These are phyloP conservation scores for Trinectes maculatus DNA, from an alignment of 2,113 vertebrate genomes.

Conservation along the genomic window DNA sequence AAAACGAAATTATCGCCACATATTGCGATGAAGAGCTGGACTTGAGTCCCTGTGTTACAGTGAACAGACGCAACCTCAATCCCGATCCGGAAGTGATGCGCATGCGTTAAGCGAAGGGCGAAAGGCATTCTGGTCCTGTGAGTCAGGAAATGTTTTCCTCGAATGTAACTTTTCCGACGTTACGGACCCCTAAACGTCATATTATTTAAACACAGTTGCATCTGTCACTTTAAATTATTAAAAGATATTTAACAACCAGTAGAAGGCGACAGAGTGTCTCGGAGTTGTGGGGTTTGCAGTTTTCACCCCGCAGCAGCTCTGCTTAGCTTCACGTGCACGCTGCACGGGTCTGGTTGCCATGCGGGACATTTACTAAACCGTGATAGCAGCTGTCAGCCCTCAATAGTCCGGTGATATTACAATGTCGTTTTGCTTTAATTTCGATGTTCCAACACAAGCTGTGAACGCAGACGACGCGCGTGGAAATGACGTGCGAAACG, in stretches of 20 bases:
- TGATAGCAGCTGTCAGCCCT: background rate
- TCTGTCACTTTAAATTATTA: accelerated
- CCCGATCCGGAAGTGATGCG: constrained; percentile 33
- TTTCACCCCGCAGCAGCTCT: background rate
- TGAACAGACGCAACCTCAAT: constrained; percentile 44
- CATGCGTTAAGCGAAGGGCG: constrained; percentile 19
- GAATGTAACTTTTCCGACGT: no score
- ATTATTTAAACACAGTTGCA: background rate
- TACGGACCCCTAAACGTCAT: no score
- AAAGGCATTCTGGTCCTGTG: constrained; percentile 48
- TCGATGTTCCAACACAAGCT: constrained; percentile 65
- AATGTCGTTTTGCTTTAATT: constrained; percentile 85
- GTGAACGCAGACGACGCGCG: background rate
- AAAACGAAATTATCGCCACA: constrained; percentile 23
- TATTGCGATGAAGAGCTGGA: constrained; percentile 5
- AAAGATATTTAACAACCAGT: background rate
- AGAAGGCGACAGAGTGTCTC: accelerated
- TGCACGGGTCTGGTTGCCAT: constrained; percentile 10
- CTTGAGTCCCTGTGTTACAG: constrained; percentile 34
- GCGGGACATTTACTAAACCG: background rate
- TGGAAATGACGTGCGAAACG: constrained; percentile 11
- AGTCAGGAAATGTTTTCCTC: no score
- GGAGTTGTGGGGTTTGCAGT: constrained; percentile 71
- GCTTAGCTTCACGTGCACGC: constrained; percentile 5
- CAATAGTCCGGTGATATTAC: background rate